Evolutionary conservation across 2,888 invertebrate species (phyloP).

Genomic region (Erebia ligea): DNA sequence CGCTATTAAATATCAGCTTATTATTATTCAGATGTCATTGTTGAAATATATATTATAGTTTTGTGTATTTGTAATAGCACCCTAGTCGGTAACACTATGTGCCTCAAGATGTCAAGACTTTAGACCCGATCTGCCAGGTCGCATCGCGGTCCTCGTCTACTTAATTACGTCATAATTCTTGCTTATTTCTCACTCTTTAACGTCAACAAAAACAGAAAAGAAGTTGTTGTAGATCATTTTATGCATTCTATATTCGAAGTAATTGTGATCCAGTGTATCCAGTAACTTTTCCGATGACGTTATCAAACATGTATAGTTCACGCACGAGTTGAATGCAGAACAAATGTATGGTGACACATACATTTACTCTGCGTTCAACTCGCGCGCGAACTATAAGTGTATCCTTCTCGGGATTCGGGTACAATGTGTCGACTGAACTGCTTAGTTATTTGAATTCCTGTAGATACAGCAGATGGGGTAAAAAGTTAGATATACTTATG

Average conservation of each 20-base stretch:
- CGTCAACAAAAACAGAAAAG: neutral
- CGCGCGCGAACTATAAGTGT: too few species aligned
- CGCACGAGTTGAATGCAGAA: too few species aligned
- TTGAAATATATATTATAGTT: conserved; percentile 42
- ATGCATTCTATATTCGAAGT: too few species aligned
- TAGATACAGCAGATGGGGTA: conserved; percentile 3
- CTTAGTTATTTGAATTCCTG: neutral
- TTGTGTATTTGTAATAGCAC: conserved; percentile 64
- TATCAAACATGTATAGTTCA: neutral
- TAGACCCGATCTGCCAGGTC: conserved; percentile 8
- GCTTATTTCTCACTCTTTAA: neutral
- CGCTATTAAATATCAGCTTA: conserved; percentile 26
- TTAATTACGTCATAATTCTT: neutral
- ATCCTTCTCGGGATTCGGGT: neutral
- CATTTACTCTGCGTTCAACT: too few species aligned
- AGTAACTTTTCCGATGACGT: neutral
- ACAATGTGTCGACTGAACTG: neutral
- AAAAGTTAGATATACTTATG: conserved; percentile 6
- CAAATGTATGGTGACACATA: too few species aligned
- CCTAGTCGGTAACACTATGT: conserved; percentile 50
- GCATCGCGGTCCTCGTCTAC: too few species aligned
- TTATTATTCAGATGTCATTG: conserved; percentile 35
- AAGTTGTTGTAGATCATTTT: too few species aligned
- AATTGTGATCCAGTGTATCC: too few species aligned
- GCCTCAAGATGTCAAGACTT: conserved; percentile 17